Evolutionary conservation across 2,888 invertebrate genomes (phyloP), one percentile per base, ranked within the genome.

Genomic region (Eupithecia pulchellata): DNA sequence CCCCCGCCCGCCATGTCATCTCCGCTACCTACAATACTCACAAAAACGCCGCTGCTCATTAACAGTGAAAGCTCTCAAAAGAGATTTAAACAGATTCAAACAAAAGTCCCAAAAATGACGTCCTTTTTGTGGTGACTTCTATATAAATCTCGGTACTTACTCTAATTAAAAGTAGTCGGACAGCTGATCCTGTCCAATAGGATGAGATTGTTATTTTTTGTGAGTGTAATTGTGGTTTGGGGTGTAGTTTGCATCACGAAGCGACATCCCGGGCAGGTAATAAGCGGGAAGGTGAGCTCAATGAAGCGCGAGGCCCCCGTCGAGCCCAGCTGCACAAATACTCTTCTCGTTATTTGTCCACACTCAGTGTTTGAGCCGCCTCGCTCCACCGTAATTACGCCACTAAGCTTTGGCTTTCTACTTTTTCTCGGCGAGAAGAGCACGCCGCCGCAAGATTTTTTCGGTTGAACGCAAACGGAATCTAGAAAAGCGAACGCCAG

Each of bases 51-150:
- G 79, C 86, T 88, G 87, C 90, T 92, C 89, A 92, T 92, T 91
- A 91, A 90, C 87, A 89, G 84, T 79, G 78, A 89, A 91, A 90
- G 87, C 90, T 91, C 90, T 90, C 88, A 89, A 87, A 89, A 89
- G 86, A 90, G 88, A 89, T 89, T 90, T 89, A 91, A 91, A 90
- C 86, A 89, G 88, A 90, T 90, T 91, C 86, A 87, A 91, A 91
- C 89, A 89, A 90, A 90, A 91, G 88, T 90, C 89, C 88, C 84
- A 84, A 89, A 91, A 91, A 89, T 89, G 86, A 89, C 88, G 85
- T 90, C 86, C 85, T 89, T 91, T 91, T 91, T 92, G 89, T 87
- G 90, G 91, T 89, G 85, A 91, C 89, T 90, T 90, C 87, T 88
- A 91, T 90, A 89, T 91, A 90, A 92, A 91, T 90, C 87, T 87